These are phyloP conservation scores for Ptilorrhoa leucosticta DNA, from an alignment of 2,113 vertebrate species.

Conservation along the genomic window DNA sequence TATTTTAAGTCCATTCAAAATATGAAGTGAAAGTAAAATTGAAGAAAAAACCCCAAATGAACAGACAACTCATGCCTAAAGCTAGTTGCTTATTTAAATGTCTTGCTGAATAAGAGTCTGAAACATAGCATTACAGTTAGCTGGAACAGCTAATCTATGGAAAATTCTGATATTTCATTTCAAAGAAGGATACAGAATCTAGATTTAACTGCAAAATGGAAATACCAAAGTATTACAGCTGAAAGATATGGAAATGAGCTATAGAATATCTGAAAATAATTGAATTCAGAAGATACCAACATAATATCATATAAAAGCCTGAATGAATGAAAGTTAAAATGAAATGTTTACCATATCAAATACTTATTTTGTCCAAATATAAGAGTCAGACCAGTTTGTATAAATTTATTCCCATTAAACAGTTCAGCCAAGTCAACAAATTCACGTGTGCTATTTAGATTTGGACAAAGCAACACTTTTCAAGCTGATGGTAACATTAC, in stretches of 20 bases:
- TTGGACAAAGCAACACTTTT: neutral
- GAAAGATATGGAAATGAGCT: conserved; percentile 16
- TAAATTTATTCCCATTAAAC: neutral
- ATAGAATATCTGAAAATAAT: conserved; percentile 9
- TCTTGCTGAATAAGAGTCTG: neutral
- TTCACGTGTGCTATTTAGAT: neutral
- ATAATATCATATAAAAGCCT: neutral
- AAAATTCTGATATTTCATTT: conserved; percentile 17
- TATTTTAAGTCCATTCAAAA: neutral
- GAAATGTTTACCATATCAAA: conserved; percentile 24
- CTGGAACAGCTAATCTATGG: neutral
- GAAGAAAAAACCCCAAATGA: neutral
- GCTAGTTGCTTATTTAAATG: neutral
- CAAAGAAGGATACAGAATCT: neutral
- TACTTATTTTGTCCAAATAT: neutral
- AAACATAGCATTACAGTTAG: neutral
- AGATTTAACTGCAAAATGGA: neutral
- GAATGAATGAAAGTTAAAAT: conserved; percentile 19
- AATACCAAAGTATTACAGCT: conserved; percentile 14
- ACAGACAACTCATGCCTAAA: neutral
- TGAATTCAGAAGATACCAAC: neutral
- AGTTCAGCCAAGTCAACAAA: conserved; percentile 11
- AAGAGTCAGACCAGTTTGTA: neutral
- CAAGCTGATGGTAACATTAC: neutral
- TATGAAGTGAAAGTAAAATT: neutral